Evolutionary conservation across 1,140 invertebrate species (phyloP).

Genomic region (Nephotettix cincticeps): DNA sequence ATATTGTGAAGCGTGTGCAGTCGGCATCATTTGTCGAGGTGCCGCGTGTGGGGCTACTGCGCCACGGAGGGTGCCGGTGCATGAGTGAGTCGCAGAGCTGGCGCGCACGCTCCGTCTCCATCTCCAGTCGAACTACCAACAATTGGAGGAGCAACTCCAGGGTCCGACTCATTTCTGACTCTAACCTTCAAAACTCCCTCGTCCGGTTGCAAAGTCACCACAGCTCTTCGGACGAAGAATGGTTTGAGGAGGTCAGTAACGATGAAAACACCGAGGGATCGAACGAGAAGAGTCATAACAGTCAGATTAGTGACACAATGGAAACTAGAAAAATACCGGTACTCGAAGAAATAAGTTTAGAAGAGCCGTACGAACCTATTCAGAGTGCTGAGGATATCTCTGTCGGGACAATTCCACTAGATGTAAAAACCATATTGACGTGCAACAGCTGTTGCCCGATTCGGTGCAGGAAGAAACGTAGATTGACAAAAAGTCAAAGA

Average conservation of each 20-base stretch:
- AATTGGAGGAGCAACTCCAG: slow-evolving; percentile 32
- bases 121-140: slow-evolving; percentile 30
- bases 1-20: slow-evolving; percentile 38
- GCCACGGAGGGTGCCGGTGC: slow-evolving; percentile 31
- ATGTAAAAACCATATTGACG: not conserved
- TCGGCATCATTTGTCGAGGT: slow-evolving; percentile 39
- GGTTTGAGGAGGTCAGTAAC: slow-evolving; percentile 45
- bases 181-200: slow-evolving; percentile 37
- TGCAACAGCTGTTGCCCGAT: slow-evolving; percentile 1
- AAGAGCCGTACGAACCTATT: slow-evolving; percentile 8
- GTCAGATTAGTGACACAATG: not conserved
- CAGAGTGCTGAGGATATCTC: slow-evolving; percentile 14
- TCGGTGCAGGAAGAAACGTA: slow-evolving; percentile 6
- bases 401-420: not conserved
- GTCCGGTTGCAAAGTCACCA: slow-evolving; percentile 44
- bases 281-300: not conserved
- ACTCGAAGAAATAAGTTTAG: not conserved
- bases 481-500: slow-evolving; percentile 2
- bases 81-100: slow-evolving; percentile 32
- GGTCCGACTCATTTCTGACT: slow-evolving; percentile 38
- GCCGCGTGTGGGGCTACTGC: slow-evolving; percentile 31
- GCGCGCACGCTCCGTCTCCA: slow-evolving; percentile 35
- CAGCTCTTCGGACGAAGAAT: slow-evolving; percentile 47
- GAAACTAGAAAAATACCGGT: not conserved
- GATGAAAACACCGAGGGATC: slow-evolving; percentile 6